phyloP scores from a whole-genome alignment of 2,888 invertebrate species.

The Apotomis betuletana region DNA sequence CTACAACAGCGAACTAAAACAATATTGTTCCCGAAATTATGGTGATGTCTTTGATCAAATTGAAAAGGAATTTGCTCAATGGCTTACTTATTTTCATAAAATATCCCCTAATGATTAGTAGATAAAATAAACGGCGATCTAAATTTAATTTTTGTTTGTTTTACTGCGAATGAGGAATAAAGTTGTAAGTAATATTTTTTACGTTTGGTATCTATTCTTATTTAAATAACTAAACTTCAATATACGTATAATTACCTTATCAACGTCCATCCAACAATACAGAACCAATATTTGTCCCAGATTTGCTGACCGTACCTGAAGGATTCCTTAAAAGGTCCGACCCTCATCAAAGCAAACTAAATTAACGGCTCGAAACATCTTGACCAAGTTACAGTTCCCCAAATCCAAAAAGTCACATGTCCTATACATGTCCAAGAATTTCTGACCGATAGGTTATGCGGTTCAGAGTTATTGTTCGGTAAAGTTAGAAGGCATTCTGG shows the following conservation, averaged over 20 bases:
- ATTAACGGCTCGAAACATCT: slow-evolving; percentile 81
- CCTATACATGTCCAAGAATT: not conserved
- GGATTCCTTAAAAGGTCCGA: slow-evolving; percentile 65
- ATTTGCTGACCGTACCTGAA: slow-evolving; percentile 72
- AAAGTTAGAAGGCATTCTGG: slow-evolving; percentile 52
- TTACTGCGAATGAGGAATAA: no score
- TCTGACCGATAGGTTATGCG: not conserved
- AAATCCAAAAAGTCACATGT: slow-evolving; percentile 22
- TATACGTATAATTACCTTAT: slow-evolving; percentile 44
- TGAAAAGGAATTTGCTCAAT: no score
- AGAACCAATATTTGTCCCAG: slow-evolving; percentile 71
- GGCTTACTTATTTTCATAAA: no score
- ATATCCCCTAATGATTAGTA: no score
- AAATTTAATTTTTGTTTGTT: no score
- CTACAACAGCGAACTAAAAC: no score
- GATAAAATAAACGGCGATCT: no score
- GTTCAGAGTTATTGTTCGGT: slow-evolving; percentile 38
- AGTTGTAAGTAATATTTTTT: no score
- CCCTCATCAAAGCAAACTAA: slow-evolving; percentile 82
- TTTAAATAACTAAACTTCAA: not conserved
- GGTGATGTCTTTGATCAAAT: no score
- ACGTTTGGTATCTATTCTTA: not conserved
- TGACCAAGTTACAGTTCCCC: slow-evolving; percentile 78
- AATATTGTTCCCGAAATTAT: no score
- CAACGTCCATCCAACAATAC: slow-evolving; percentile 49